Evolutionary conservation across 2,797 vertebrate genomes (phyloP).

Genomic region (Aulostomus chinensis): DNA sequence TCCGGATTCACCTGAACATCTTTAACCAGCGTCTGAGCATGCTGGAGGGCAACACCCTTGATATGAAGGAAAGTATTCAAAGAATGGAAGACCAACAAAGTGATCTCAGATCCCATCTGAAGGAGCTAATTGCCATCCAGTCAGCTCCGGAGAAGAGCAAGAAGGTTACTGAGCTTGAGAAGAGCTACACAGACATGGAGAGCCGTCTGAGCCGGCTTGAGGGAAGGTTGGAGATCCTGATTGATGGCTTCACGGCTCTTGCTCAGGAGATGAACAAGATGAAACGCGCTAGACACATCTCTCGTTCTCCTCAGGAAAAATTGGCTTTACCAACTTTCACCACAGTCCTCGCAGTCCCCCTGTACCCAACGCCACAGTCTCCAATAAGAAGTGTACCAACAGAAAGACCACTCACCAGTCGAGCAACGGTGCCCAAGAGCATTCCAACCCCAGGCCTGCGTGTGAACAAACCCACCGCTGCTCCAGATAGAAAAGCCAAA

Average conservation of each 20-base stretch:
- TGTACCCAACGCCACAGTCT: conserved; percentile 30
- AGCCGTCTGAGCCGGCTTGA: conserved; percentile 68
- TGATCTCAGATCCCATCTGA: conserved; percentile 61
- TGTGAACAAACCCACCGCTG: conserved; percentile 9
- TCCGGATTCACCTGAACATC: conserved; percentile 70
- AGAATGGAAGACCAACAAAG: conserved; percentile 63
- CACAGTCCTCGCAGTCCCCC: conserved; percentile 15
- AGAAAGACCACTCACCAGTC: conserved; percentile 21
- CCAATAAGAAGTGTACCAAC: conserved; percentile 16
- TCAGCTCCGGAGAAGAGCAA: conserved; percentile 48
- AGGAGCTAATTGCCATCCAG: conserved; percentile 46
- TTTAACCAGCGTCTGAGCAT: conserved; percentile 77
- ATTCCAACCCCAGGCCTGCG: conserved; percentile 52
- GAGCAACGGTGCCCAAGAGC: conserved; percentile 54
- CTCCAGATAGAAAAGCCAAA: conserved; percentile 25
- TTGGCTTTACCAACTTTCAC: conserved; percentile 22
- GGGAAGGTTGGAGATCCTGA: conserved; percentile 77
- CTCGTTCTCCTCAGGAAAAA: conserved; percentile 46
- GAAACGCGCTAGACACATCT: conserved; percentile 60
- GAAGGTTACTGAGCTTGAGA: conserved; percentile 58
- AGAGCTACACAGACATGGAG: conserved; percentile 68
- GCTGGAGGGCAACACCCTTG: conserved; percentile 77
- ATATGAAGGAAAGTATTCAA: conserved; percentile 71
- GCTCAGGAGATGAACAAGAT: conserved; percentile 81
- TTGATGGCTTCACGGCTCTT: conserved; percentile 78